Evolutionary conservation across 2,113 vertebrate genomes (phyloP).

Genomic region (Raja brachyura): DNA sequence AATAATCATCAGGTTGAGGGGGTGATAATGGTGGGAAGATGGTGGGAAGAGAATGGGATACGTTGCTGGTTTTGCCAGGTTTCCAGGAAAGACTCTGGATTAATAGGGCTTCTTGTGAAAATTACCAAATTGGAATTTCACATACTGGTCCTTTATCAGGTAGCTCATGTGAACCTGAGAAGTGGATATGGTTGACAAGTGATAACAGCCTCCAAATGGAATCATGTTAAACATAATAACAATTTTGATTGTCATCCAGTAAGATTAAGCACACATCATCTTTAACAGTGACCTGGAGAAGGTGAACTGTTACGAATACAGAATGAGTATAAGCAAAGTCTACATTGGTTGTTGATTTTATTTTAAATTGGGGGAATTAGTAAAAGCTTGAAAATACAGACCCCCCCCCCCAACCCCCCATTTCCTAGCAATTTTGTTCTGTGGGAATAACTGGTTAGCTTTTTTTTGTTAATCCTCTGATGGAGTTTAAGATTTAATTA

Average conservation of each 20-base stretch:
- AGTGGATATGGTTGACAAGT: neutral
- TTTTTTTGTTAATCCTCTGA: neutral
- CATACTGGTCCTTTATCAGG: neutral
- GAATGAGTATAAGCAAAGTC: slow-evolving; percentile 29
- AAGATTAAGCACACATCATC: slow-evolving; percentile 17
- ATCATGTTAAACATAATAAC: neutral
- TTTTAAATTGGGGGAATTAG: neutral
- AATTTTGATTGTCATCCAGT: neutral
- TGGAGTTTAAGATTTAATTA: neutral
- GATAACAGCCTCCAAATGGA: neutral
- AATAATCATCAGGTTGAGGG: neutral
- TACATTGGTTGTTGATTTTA: neutral
- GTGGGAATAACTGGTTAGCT: neutral
- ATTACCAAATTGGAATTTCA: neutral
- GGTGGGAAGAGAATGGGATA: neutral
- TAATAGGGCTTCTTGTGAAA: neutral
- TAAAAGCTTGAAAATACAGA: neutral
- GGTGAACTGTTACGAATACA: slow-evolving; percentile 6
- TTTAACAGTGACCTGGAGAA: slow-evolving; percentile 24
- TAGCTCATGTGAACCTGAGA: neutral
- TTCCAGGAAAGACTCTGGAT: neutral
- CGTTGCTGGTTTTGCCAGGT: neutral
- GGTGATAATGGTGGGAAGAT: neutral
- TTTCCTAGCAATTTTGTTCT: neutral
- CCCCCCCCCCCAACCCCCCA: too few species aligned